Base-by-base conservation (phyloP, 2,888 invertebrate genomes). In the Ophioninae sp. region DNA sequence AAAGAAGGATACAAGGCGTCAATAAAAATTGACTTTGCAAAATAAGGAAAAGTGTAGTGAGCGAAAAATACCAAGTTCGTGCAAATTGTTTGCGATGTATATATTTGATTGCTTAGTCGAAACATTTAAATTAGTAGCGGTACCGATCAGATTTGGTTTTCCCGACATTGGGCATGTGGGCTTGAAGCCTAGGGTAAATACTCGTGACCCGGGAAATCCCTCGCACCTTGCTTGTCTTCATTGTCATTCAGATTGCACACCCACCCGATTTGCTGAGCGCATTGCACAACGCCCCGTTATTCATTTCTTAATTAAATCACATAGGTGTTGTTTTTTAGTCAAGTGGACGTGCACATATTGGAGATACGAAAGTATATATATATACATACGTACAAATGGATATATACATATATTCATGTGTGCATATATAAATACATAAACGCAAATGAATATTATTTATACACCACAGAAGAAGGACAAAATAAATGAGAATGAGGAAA, bases 211-310 rank as follows among this genome's bases (percentile, higher is more conserved):
- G 41, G 57, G 61, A 70, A 79, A 81, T 76, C 70, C 75, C 81
- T 79, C 84, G 61, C 79, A 81, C 79, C 84, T 84, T 75, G 84
- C 81, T 84, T 81, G 62, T 67, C 70, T 79, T 75, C 37, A 76
- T 81, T 76, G 37, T 70, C 72, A 75, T 83, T 74, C 13, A 68
- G n/a, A 57, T 30, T 64, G 74, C 59, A 74, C 69, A 13, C 44
- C 39, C 41, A 23, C 65, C 23, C 67, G 67, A 65, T 70, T 72
- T 70, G 41, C 67, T n/a, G 37, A 37, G 17, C 75, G 41, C 21
- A 69, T 64, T 37, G 64, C 75, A 70, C 70, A 39, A 62, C 39
- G 72, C 41, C 61, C 44, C 20, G 59, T 61, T 21, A 13, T 73
- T 39, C 13, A 20, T 20, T 39, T 61, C 10, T 64, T 59, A 59